These are phyloP conservation scores for Triplophysa dalaica DNA, from an alignment of 2,113 vertebrate species.

Conservation along the genomic window DNA sequence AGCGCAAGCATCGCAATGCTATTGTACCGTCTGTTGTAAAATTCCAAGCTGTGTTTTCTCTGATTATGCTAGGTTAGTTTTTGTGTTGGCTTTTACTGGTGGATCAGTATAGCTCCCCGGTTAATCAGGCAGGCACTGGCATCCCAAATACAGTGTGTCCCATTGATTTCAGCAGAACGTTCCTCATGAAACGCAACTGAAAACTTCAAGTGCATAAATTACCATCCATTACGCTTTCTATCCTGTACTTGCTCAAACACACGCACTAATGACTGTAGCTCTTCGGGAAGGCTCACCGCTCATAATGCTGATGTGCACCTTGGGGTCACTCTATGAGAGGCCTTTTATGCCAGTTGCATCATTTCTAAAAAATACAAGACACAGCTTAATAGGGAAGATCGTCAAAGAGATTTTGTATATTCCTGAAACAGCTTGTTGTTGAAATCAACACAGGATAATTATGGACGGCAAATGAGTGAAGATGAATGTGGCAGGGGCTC, in stretches of 20 bases:
- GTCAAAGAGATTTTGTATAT: constrained; percentile 13
- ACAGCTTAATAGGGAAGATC: constrained; percentile 14
- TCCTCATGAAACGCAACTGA: constrained; percentile 10
- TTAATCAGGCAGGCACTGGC: background rate
- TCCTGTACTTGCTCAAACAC: background rate
- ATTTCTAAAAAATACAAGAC: constrained; percentile 10
- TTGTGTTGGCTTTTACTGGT: too few species aligned
- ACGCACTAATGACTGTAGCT: background rate
- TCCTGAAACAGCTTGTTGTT: background rate
- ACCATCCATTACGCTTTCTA: constrained; percentile 4
- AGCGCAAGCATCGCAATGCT: too few species aligned
- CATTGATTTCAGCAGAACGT: background rate
- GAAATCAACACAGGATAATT: constrained; percentile 28
- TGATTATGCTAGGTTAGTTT: too few species aligned
- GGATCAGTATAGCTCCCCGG: too few species aligned
- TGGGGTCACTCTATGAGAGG: constrained; percentile 15
- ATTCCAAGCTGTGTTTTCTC: too few species aligned
- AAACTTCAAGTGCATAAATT: constrained; percentile 9
- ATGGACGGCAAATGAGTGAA: constrained; percentile 32
- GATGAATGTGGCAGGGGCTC: constrained; percentile 19
- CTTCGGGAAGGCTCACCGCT: background rate
- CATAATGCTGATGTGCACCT: background rate
- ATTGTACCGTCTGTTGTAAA: too few species aligned
- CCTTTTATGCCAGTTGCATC: background rate
- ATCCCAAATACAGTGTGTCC: background rate